Evolutionary conservation across 2,888 invertebrate species (phyloP), one percentile per base, ranked within the genome.

Genomic region (Rotaria socialis): DNA sequence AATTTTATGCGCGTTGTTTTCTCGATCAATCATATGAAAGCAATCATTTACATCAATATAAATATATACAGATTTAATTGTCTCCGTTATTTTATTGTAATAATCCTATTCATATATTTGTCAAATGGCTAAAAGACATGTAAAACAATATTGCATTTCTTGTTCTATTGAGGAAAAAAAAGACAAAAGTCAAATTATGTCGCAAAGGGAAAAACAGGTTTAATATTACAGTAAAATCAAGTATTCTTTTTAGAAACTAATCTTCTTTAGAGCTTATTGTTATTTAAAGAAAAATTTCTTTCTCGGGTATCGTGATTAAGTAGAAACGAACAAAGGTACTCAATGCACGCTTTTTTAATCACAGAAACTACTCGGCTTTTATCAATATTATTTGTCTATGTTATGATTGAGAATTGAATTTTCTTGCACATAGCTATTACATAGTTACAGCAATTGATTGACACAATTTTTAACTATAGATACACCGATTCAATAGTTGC

Each of bases 341-440:
- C 14, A 67, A 67, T 67, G 35, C 27, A 67, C 35, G 67, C 11
- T 35, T 67, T 16, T 27, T 14, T 67, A 67, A 67, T 67, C 35
- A 35, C 5, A 67, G 35, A 5, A 35, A 35, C 60, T 35, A 35
- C 2, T 35, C 10, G 10, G n/a, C n/a, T 27, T 60, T 60, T 60
- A 60, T 60, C 27, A 60, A n/a, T 60, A 10, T 60, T 60, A n/a
- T 60, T 60, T 60, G n/a, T 8, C 60, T 60, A 7, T 10, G 10
- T n/a, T 60, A n/a, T 60, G n/a, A 60, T 60, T 27, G n/a, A 60
- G 10, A 60, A n/a, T 60, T 60, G n/a, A 60, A 60, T 60, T 60
- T n/a, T 60, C 47, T 27, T n/a, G n/a, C n/a, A 2, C 8, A 27
- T 27, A 60, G n/a, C 27, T 60, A n/a, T 60, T 60, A 10, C 27